Conservation (phyloP, 2,888 invertebrate species). For the Caenorhabditis sinica region DNA sequence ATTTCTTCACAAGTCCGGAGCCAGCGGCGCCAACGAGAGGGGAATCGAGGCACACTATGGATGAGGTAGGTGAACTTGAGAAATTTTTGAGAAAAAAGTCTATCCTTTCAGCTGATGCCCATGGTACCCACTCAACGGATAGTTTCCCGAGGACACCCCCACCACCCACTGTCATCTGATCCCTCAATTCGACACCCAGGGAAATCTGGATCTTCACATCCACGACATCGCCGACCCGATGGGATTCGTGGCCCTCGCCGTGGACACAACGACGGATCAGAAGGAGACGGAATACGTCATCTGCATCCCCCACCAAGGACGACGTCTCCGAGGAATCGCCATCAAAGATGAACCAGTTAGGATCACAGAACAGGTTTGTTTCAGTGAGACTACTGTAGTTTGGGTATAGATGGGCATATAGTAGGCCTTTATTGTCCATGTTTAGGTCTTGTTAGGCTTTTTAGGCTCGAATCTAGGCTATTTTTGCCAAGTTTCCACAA, state of each 20-base stretch:
- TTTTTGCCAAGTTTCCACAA: too few species aligned
- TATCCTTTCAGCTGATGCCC: too few species aligned
- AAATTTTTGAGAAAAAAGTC: too few species aligned
- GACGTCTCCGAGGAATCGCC: not conserved
- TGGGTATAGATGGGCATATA: too few species aligned
- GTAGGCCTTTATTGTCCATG: too few species aligned
- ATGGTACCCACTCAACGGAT: too few species aligned
- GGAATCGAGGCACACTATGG: too few species aligned
- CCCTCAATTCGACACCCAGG: constrained; percentile 6
- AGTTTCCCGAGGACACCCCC: constrained; percentile 15
- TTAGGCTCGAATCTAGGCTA: too few species aligned
- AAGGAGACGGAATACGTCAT: not conserved
- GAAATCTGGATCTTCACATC: constrained; percentile 16
- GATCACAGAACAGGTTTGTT: constrained; percentile 8
- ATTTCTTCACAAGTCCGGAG: too few species aligned
- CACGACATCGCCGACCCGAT: not conserved
- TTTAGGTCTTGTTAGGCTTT: too few species aligned
- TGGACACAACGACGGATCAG: not conserved
- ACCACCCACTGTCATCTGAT: constrained; percentile 7
- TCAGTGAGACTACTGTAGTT: not conserved
- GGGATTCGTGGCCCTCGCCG: not conserved
- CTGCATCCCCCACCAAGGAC: constrained; percentile 11
- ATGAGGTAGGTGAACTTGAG: too few species aligned
- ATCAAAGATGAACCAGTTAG: not conserved
- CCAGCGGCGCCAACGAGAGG: too few species aligned